Base-by-base conservation (phyloP, 2,888 invertebrate genomes). In the Noctua comes region DNA sequence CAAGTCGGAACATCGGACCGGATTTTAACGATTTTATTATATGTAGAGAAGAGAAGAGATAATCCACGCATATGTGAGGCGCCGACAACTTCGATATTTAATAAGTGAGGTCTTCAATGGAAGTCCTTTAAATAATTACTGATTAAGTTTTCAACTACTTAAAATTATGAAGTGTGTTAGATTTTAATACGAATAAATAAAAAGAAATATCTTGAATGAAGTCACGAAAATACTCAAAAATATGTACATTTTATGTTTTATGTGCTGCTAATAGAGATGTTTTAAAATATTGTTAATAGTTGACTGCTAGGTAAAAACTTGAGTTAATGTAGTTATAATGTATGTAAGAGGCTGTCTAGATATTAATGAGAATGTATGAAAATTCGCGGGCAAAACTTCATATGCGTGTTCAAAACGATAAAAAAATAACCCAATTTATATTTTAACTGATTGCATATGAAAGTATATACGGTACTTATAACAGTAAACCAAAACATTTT, bases 231-330 rank as follows among this genome's bases (percentile, higher is more conserved):
- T 82, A 85, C 85, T 85, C 85, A 82, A 24, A 7, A 6, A 13
- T 2, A n/a, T 65, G 51, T 73, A 82, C 46, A 79, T 46, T 36
- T 73, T 43, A 51, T 76, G 40, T 62, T 71, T 36, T 57, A 48
- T 68, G 31, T 73, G 48, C 65, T 43, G 65, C 21, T 21, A 40
- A 68, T 66, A 62, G 10, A 54, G 46, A 13, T 81, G 31, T 59
- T 68, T 51, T 69, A 82, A 11, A 72, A 46, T 81, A 76, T 59
- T 72, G 72, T 83, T 24, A 16, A 80, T 86, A 83, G 65, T 18
- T 59, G 65, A 86, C 77, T 76, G 83, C 86, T 86, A 83, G 66
- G 54, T 68, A 13, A 36, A 59, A 59, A 70, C 21, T 57, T 77
- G 40, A 5, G 46, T 36, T 64, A 70, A 24, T 57, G 21, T 64